Evolutionary conservation across 2,888 invertebrate genomes (phyloP).

Genomic region (Conchocele bisecta): DNA sequence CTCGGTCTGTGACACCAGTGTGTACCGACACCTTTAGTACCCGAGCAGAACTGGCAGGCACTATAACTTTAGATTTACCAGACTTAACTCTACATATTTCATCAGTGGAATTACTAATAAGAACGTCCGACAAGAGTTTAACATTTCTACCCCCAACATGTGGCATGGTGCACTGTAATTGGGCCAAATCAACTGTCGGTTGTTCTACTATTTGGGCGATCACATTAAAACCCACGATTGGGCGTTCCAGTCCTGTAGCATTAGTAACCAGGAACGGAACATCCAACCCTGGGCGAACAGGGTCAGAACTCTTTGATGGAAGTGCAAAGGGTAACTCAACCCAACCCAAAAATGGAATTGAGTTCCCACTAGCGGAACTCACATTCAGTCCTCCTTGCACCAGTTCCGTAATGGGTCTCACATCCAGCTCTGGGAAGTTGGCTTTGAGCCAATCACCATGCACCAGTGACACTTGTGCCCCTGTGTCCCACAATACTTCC

Average conservation of each 20-base stretch:
- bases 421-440: background rate
- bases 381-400: background rate
- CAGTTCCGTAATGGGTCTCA: slow-evolving; percentile 13
- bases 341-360: slow-evolving; percentile 21
- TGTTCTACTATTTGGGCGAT: too few relatives aligned
- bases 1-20: background rate
- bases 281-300: background rate
- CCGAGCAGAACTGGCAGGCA: background rate
- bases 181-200: background rate
- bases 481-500: slow-evolving; percentile 27
- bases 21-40: slow-evolving; percentile 6
- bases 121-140: background rate
- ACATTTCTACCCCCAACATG: background rate
- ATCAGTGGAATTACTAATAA: background rate
- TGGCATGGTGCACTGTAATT: background rate
- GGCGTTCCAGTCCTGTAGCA: background rate
- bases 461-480: slow-evolving; percentile 30
- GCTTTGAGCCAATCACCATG: background rate
- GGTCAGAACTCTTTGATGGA: background rate
- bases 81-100: slow-evolving; percentile 12
- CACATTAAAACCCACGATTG: slow-evolving; percentile 36
- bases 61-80: background rate
- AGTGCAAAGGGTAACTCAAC: slow-evolving; percentile 6
- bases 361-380: slow-evolving; percentile 9
- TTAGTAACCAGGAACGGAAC: slow-evolving; percentile 24